These are phyloP conservation scores for Pardalotus punctatus DNA, from an alignment of 2,113 vertebrate genomes.

Conservation along the genomic window DNA sequence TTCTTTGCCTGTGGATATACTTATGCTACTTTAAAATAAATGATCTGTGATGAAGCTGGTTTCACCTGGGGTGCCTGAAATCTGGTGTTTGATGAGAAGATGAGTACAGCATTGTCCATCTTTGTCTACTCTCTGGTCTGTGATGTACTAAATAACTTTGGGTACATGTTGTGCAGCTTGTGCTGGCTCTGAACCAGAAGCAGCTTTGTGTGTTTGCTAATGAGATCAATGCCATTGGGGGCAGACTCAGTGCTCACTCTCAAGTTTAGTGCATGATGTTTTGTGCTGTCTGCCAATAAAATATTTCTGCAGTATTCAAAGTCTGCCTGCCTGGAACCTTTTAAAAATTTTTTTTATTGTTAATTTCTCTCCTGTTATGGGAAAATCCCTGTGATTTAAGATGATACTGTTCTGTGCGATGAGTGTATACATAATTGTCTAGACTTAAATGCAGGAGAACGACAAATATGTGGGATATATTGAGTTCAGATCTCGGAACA, in stretches of 20 bases:
- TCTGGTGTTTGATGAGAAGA: not conserved
- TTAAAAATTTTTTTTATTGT: not conserved
- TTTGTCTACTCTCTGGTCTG: not conserved
- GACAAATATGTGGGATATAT: not conserved
- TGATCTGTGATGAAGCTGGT: not conserved
- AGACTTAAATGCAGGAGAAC: not conserved
- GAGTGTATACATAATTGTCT: not conserved
- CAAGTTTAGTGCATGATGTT: not conserved
- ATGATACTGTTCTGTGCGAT: not conserved
- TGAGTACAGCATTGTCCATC: not conserved
- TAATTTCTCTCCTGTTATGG: not conserved
- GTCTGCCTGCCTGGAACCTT: not conserved
- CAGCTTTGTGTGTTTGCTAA: not conserved
- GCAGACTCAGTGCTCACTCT: not conserved
- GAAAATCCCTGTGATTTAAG: not conserved
- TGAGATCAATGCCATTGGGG: not conserved
- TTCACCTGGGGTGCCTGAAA: not conserved
- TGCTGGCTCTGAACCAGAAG: not conserved
- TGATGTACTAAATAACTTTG: not conserved
- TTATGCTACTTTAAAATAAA: not conserved
- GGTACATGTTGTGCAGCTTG: not conserved
- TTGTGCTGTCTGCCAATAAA: not conserved
- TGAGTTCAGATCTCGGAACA: not conserved
- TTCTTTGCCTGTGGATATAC: not conserved
- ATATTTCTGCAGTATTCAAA: not conserved